Conservation (phyloP, 2,113 vertebrate genomes). For the Microtus ochrogaster region DNA sequence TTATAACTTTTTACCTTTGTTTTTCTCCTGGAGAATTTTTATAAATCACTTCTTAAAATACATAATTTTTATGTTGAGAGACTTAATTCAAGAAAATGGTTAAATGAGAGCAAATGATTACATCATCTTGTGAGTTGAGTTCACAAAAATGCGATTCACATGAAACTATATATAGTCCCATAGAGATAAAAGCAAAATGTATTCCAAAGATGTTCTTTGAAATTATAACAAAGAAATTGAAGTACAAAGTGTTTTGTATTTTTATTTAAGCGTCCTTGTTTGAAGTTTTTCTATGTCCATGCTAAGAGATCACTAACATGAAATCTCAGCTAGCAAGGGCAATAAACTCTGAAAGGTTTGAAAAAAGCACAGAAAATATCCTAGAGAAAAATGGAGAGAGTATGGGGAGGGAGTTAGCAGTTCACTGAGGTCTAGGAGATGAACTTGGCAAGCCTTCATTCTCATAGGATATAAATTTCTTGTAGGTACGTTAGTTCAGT, state of each 20-base stretch:
- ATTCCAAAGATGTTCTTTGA: constrained; percentile 53
- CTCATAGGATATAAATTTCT: neutral
- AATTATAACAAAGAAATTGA: constrained; percentile 66
- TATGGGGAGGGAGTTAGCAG: neutral
- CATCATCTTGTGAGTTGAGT: constrained; percentile 24
- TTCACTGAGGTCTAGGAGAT: neutral
- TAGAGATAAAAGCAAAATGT: constrained; percentile 38
- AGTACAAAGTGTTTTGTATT: constrained; percentile 19
- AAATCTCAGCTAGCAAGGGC: constrained; percentile 2
- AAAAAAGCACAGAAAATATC: too few relatives aligned
- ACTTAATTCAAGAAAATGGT: constrained; percentile 57
- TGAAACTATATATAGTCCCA: neutral
- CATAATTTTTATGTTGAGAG: neutral
- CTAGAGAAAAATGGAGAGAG: neutral
- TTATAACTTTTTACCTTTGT: neutral
- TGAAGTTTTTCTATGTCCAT: neutral
- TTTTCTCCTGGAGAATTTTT: neutral
- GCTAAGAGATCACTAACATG: neutral
- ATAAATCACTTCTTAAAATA: neutral
- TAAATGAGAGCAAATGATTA: constrained; percentile 39
- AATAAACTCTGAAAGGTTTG: neutral
- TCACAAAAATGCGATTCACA: constrained; percentile 33
- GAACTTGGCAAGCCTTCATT: neutral
- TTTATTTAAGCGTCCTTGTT: constrained; percentile 40
- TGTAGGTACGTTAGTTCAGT: neutral